Conservation (phyloP, 2,797 vertebrate species). For the Echiichthys vipera region DNA sequence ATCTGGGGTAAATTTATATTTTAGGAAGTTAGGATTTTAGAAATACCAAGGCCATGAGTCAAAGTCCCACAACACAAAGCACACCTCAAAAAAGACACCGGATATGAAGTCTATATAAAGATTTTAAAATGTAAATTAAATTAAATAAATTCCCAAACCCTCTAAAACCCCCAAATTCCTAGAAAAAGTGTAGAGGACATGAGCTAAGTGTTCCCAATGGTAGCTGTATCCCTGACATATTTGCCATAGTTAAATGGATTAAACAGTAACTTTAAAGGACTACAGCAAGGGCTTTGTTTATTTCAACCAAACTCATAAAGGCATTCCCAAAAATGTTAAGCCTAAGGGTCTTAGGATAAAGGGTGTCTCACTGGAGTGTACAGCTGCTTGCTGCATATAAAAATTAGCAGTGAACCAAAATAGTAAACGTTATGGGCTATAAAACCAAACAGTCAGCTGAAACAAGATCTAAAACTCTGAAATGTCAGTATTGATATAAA, state of each 20-base stretch:
- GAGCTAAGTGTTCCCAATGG: neutral
- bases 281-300: neutral
- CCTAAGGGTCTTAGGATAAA: neutral
- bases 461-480: neutral
- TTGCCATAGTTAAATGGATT: neutral
- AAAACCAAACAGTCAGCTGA: neutral
- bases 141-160: neutral
- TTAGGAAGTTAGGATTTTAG: neutral
- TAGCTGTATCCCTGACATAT: neutral
- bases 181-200: neutral
- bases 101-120: neutral
- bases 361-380: neutral
- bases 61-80: neutral
- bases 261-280: neutral
- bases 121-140: neutral
- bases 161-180: neutral
- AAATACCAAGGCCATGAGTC: neutral
- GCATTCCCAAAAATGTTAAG: neutral
- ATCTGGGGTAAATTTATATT: neutral
- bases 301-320: conserved; percentile 2
- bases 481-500: neutral
- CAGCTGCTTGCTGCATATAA: neutral
- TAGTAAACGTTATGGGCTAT: neutral
- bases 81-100: neutral
- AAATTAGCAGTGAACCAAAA: neutral